phyloP scores from a whole-genome alignment of 2,113 vertebrate species.

The Apodemus speciosus region DNA sequence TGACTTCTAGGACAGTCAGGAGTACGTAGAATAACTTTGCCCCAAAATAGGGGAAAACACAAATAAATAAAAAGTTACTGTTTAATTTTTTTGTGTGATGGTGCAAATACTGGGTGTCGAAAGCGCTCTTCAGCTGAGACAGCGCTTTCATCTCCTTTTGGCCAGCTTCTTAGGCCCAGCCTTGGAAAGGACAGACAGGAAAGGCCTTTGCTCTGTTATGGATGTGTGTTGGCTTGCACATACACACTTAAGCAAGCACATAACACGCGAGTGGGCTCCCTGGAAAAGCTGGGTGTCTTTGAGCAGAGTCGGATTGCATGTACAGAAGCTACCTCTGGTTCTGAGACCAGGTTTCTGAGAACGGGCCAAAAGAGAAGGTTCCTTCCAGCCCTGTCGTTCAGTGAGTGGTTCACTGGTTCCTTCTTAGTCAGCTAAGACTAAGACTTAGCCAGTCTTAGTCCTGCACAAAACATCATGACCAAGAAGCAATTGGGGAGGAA shows the following conservation, averaged over 20 bases:
- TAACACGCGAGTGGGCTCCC: neutral
- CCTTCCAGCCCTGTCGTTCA: neutral
- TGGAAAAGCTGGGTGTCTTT: slow-evolving; percentile 6
- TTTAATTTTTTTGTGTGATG: neutral
- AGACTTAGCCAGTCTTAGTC: too few species aligned
- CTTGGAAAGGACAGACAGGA: neutral
- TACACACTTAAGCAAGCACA: neutral
- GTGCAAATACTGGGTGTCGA: neutral
- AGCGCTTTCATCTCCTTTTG: neutral
- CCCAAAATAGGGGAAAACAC: too few species aligned
- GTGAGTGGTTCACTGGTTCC: neutral
- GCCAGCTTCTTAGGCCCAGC: neutral
- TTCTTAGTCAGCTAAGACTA: too few species aligned
- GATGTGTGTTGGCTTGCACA: too few species aligned
- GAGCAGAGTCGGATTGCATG: neutral
- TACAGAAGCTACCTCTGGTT: neutral
- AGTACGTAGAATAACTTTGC: neutral
- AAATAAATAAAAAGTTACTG: neutral
- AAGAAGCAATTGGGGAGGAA: too few species aligned
- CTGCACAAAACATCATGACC: too few species aligned
- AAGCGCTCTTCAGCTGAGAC: neutral
- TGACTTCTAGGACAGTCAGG: neutral
- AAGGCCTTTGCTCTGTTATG: neutral
- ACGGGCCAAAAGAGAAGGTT: neutral
- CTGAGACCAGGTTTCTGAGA: neutral